phyloP scores from a whole-genome alignment of 2,888 invertebrate genomes.

The Drosophila nigritarsus region DNA sequence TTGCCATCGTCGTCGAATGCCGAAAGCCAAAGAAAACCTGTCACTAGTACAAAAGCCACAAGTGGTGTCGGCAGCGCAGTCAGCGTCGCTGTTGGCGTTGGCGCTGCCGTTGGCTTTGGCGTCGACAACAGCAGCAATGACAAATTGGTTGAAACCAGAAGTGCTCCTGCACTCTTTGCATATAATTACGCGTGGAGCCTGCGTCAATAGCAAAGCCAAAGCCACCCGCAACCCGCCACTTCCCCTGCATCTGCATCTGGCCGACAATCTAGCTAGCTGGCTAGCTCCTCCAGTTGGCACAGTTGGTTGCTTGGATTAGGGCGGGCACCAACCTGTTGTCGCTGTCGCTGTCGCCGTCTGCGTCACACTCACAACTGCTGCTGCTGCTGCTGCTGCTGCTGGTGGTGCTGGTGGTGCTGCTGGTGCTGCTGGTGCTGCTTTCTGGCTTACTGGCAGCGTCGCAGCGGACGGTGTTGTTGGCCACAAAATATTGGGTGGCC shows the following conservation, averaged over 20 bases:
- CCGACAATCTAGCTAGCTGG: constrained; percentile 5
- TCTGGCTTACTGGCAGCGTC: constrained; percentile 5
- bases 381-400: neutral
- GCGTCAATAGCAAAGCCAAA: constrained; percentile 15
- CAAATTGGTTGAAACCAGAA: constrained; percentile 76
- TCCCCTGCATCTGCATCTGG: neutral
- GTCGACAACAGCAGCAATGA: constrained; percentile 49
- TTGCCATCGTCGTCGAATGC: constrained; percentile 12
- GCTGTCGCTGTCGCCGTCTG: constrained; percentile 33
- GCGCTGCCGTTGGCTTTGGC: constrained; percentile 5
- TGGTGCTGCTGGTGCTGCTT: neutral
- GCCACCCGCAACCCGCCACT: neutral
- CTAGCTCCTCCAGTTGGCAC: constrained; percentile 9
- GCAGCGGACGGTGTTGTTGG: constrained; percentile 7
- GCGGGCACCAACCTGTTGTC: constrained; percentile 56
- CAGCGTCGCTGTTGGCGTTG: constrained; percentile 7
- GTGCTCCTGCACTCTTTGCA: constrained; percentile 74
- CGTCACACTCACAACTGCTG: constrained; percentile 24
- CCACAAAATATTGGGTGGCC: constrained; percentile 64
- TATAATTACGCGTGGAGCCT: constrained; percentile 52
- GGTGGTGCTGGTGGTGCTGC: neutral
- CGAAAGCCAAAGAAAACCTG: constrained; percentile 53
- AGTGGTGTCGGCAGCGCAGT: constrained; percentile 34
- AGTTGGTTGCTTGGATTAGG: constrained; percentile 36
- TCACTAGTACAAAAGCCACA: constrained; percentile 44